phyloP scores from a whole-genome alignment of 2,113 vertebrate genomes.

The Todiramphus saurophagus region DNA sequence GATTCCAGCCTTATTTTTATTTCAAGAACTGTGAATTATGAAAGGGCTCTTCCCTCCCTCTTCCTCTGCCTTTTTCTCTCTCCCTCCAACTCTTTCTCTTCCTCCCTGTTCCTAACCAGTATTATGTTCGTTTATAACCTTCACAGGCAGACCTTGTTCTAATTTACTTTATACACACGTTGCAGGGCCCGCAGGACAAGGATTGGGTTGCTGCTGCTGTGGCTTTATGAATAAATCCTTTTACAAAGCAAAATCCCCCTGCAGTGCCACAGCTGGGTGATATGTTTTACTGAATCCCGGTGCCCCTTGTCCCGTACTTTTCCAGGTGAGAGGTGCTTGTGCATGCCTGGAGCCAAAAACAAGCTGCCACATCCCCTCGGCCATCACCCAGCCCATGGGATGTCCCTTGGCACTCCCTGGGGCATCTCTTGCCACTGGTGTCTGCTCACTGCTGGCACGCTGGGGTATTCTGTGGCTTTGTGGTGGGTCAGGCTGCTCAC shows the following conservation, averaged over 20 bases:
- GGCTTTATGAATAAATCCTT: constrained; percentile 56
- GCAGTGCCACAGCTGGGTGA: neutral
- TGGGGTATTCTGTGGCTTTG: neutral
- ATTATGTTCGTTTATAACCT: constrained; percentile 27
- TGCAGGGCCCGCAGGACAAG: constrained; percentile 29
- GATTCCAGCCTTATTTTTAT: constrained; percentile 63
- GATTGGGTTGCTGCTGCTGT: constrained; percentile 12
- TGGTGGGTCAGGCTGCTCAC: neutral
- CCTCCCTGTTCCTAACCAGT: neutral
- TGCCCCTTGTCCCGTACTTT: neutral
- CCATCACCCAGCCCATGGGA: rapidly evolving
- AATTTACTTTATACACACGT: constrained; percentile 37
- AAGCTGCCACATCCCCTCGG: neutral
- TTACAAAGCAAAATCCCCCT: neutral
- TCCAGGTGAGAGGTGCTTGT: neutral
- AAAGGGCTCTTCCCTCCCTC: constrained; percentile 41
- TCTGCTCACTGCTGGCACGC: neutral
- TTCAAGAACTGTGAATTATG: constrained; percentile 55
- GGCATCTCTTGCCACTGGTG: rapidly evolving
- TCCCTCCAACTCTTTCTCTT: neutral
- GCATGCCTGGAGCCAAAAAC: rapidly evolving
- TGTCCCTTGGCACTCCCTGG: rapidly evolving
- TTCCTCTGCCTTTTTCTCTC: constrained; percentile 42
- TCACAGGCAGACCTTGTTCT: constrained; percentile 12
- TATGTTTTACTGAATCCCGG: neutral